Percentiles rank a stretch among this genome's conserved stretches.
These are phyloP conservation scores for Murina feae DNA, from an alignment of 2,113 vertebrate genomes.

Conservation along the genomic window DNA sequence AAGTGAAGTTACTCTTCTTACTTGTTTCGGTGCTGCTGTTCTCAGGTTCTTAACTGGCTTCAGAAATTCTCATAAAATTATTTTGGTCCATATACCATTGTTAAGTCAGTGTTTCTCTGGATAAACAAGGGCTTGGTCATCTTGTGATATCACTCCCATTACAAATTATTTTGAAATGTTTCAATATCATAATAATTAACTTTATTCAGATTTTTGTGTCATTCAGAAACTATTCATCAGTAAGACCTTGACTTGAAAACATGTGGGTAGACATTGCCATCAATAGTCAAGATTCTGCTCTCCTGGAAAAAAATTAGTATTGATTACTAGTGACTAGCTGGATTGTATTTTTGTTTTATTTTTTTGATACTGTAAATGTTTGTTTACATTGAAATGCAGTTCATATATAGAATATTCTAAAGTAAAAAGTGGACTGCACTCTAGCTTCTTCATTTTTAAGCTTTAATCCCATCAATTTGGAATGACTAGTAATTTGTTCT, in stretches of 20 bases:
- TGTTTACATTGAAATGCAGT: not conserved
- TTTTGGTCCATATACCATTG: not conserved
- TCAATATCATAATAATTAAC: not conserved
- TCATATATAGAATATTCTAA: not conserved
- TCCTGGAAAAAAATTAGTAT: not conserved
- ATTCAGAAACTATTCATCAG: not conserved
- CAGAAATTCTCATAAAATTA: not conserved
- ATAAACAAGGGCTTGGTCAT: not conserved
- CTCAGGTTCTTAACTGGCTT: not conserved
- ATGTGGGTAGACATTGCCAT: not conserved
- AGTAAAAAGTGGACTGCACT: not conserved
- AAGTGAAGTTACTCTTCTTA: not conserved
- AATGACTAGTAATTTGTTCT: not conserved
- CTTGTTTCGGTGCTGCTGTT: not conserved
- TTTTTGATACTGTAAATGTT: not conserved
- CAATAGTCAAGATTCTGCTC: not conserved
- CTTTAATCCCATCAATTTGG: not conserved
- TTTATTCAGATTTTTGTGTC: not conserved
- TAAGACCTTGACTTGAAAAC: not conserved
- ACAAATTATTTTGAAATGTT: not conserved
- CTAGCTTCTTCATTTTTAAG: not conserved
- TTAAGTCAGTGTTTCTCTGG: not conserved
- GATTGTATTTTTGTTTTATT: not conserved
- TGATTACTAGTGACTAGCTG: not conserved
- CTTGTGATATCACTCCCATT: not conserved